Percentiles rank a stretch among this genome's conserved stretches.
phyloP scores from a whole-genome alignment of 2,888 invertebrate genomes.

The Ellobium chinense region DNA sequence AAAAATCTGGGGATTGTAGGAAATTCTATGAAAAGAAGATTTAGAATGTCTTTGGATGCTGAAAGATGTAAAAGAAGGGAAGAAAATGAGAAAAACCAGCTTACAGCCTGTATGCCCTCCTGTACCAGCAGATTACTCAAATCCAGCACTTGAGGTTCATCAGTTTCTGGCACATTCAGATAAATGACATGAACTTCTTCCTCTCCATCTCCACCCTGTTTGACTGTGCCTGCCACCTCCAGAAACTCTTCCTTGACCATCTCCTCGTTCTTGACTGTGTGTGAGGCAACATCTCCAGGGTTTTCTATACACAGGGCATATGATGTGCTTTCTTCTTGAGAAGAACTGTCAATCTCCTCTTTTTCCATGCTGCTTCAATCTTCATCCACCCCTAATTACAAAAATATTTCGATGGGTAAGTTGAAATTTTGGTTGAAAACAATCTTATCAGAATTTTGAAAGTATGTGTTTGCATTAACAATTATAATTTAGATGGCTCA shows the following conservation, averaged over 20 bases:
- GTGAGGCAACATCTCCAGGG: background rate
- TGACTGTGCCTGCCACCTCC: background rate
- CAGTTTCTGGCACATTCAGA: conserved; percentile 30
- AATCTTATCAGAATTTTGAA: too few species aligned
- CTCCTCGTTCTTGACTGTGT: background rate
- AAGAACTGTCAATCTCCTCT: background rate
- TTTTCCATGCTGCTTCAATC: too few species aligned
- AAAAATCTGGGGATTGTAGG: background rate
- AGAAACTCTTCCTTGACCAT: too few species aligned
- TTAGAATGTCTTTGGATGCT: background rate
- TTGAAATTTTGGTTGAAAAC: too few species aligned
- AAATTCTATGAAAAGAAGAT: background rate
- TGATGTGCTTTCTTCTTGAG: background rate
- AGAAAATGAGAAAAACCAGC: background rate
- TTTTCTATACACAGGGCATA: background rate
- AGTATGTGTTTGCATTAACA: too few species aligned
- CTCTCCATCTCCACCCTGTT: background rate
- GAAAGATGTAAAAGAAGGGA: background rate
- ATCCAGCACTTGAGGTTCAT: conserved; percentile 41
- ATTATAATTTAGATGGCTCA: too few species aligned
- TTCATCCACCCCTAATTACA: too few species aligned
- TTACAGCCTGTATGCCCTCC: conserved; percentile 42
- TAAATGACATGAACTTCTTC: conserved; percentile 42
- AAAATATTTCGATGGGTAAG: too few species aligned
- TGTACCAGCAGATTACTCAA: conserved; percentile 30